Evolutionary conservation across 1,140 invertebrate species (phyloP), one percentile per base, ranked within the genome.

Genomic region (Penaeus indicus): DNA sequence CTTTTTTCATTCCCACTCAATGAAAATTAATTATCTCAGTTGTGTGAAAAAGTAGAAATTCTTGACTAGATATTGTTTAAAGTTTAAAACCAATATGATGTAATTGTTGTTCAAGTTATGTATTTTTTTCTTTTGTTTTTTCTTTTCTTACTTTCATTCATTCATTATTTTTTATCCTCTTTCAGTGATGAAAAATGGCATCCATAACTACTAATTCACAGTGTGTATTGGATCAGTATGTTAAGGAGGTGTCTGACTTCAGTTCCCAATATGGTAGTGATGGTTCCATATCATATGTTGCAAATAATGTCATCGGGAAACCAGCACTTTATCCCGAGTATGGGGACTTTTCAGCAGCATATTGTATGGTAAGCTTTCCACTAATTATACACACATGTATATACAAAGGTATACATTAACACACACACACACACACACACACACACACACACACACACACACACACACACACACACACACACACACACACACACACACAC

Each of bases 221-320:
- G 21, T 90, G 85, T 84, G 89, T 90, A 18, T 16, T 86, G 42
- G 85, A 90, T 60, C 92, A 92, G 83, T 92, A 84, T 84, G 92
- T 89, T 5, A 38, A 90, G 54, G 90, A 91, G 82, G 92, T 94
- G 11, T 89, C 91, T n/a, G 93, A 93, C 90, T 94, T 94, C 88
- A 93, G 93, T 88, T 94, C 93, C 16, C 93, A 94, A 82, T 94
- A 94, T 91, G 93, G 93, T n/a, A 93, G 92, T 90, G 93, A 93
- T 86, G 91, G 90, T 32, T 92, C 92, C 72, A 92, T 93, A 54
- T 93, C 93, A 3, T 94, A 94, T 84, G 92, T 92, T 13, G 93
- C 92, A 4, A 87, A 91, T 62, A 94, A 94, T 91, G 84, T 94
- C 32, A 91, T 92, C 42, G 93, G 93, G 47, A 90, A 91, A 25